Base-by-base conservation (phyloP, 2,888 invertebrate genomes). In the Horisme vitalbata region DNA sequence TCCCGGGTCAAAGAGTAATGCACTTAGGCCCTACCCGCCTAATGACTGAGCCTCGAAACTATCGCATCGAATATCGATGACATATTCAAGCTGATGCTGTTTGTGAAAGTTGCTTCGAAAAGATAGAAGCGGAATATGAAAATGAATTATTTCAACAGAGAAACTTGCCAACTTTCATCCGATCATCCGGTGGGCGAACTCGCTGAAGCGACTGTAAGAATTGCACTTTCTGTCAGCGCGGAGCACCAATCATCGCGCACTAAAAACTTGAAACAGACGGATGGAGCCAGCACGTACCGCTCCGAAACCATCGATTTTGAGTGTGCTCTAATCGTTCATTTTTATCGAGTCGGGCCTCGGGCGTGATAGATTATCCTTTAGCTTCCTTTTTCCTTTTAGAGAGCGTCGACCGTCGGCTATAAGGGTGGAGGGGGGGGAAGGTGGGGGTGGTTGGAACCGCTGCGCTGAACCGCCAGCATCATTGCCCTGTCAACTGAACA, bases 401-500 rank as follows among this genome's bases (percentile, higher is more conserved):
- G 85, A 84, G 83, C 87, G 87, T 85, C 85, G 86, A 87, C 86
- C 88, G 85, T 67, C 79, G 83, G 79, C 75, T 76, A 75, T 70
- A 73, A 77, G 76, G 79, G 75, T 71, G 61, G 69, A 71, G 71
- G 75, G 70, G 75, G 70, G 63, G 68, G 58, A 65, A 63, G 61
- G 60, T 60, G 69, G 71, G 65, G 60, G 63, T 59, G 65, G 66
- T 63, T 67, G 67, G 67, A 75, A 74, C 74, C 77, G 67, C 73
- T 67, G 75, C 71, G 69, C 75, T 65, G 79, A 75, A 78, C 79
- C 75, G 63, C 74, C 77, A 69, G 82, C 87, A 86, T 88, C 87
- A 87, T 85, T 86, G 87, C 86, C 87, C 87, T 84, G 86, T 87
- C 87, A 88, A 85, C 86, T 80, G 81, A 83, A 87, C 87, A 86